Percentiles rank a stretch among this genome's conserved stretches.
These are phyloP conservation scores for Notodonta dromedarius DNA, from an alignment of 2,888 invertebrate species.

Conservation along the genomic window DNA sequence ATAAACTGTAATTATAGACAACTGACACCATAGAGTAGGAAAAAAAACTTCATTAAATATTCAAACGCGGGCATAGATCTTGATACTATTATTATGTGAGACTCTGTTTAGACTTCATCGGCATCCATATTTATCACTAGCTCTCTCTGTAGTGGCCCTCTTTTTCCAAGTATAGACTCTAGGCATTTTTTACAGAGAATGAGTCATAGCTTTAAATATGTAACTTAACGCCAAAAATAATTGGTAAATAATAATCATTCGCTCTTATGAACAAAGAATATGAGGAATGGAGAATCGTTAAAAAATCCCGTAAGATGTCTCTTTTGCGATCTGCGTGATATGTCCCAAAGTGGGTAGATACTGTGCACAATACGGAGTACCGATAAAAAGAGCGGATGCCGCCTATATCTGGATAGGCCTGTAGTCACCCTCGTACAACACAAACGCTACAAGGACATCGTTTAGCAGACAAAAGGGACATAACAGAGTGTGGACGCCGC, in stretches of 20 bases:
- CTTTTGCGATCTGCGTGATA: no score
- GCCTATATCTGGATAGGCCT: conserved; percentile 54
- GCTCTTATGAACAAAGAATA: no score
- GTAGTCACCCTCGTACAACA: conserved; percentile 68
- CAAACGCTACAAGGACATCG: conserved; percentile 70
- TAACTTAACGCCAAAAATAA: no score
- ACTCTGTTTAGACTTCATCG: not conserved
- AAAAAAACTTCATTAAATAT: conserved; percentile 73
- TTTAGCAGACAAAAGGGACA: conserved; percentile 75
- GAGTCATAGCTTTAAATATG: no score
- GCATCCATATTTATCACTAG: not conserved
- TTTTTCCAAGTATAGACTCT: no score
- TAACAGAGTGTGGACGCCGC: conserved; percentile 64
- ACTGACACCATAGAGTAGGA: conserved; percentile 73
- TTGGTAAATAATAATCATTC: no score
- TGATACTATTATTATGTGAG: conserved; percentile 46
- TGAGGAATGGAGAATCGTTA: no score
- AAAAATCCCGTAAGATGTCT: no score
- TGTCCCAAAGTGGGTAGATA: no score
- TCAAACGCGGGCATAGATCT: conserved; percentile 46
- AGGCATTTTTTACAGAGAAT: no score
- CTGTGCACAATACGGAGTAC: no score
- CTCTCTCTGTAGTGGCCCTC: no score
- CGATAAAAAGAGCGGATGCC: not conserved
- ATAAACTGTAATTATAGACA: conserved; percentile 66